These are phyloP conservation scores for Numenius arquata DNA, from an alignment of 2,113 vertebrate genomes.

Conservation along the genomic window DNA sequence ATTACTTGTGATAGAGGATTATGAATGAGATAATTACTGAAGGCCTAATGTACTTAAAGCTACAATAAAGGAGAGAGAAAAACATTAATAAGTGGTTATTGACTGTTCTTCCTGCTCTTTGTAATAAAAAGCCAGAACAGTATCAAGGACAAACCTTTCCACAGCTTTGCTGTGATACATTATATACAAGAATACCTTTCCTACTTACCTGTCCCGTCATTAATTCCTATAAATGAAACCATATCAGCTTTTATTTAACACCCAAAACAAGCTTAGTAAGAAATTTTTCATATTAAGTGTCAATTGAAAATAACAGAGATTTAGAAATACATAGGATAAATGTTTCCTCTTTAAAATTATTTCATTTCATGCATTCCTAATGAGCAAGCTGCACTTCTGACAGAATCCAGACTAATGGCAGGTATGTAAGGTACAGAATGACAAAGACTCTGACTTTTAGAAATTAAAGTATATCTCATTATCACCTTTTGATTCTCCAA, in stretches of 20 bases:
- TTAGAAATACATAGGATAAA: background rate
- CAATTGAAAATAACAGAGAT: background rate
- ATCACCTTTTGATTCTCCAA: background rate
- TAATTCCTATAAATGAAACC: background rate
- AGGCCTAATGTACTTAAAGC: constrained; percentile 49
- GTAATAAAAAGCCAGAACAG: constrained; percentile 40
- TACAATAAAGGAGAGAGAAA: constrained; percentile 50
- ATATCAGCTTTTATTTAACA: background rate
- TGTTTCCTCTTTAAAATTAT: background rate
- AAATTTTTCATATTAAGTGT: background rate
- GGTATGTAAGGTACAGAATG: background rate
- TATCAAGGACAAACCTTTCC: constrained; percentile 6
- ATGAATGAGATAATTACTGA: constrained; percentile 73
- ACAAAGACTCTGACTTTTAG: background rate
- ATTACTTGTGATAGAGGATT: constrained; percentile 61
- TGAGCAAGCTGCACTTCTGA: background rate
- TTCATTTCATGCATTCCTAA: background rate
- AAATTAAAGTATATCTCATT: background rate
- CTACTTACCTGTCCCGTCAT: background rate
- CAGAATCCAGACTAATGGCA: background rate
- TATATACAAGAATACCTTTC: background rate
- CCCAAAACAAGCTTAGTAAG: background rate
- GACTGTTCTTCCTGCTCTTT: constrained; percentile 37
- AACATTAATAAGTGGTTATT: constrained; percentile 67
- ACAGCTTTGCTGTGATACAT: background rate